Evolutionary conservation across 2,797 vertebrate genomes (phyloP).

Genomic region (Sus cebifrons): DNA sequence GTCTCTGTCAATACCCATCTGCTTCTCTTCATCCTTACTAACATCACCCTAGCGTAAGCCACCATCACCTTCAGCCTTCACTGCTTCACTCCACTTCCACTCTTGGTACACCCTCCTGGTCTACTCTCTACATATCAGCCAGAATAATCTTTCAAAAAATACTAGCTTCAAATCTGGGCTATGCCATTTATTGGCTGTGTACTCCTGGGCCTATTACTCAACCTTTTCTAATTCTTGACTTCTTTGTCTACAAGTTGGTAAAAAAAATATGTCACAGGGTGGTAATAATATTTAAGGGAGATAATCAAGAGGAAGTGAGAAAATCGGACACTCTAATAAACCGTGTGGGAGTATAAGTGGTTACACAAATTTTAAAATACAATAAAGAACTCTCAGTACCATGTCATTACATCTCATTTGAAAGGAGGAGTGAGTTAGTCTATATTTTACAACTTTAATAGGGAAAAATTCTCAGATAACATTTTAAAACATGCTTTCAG

Average conservation of each 20-base stretch:
- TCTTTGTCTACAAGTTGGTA: constrained; percentile 17
- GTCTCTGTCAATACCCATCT: background rate
- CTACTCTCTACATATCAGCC: background rate
- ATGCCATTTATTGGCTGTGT: background rate
- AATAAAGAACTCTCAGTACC: background rate
- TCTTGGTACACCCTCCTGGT: background rate
- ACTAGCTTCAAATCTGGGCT: background rate
- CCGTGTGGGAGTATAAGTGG: background rate
- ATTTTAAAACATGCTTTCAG: background rate
- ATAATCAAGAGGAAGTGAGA: constrained; percentile 36
- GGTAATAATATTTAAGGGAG: constrained; percentile 24
- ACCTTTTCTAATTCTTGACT: constrained; percentile 4
- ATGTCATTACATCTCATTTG: background rate
- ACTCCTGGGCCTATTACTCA: background rate
- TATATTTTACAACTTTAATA: constrained; percentile 1
- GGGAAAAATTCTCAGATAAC: background rate
- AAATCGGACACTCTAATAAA: background rate
- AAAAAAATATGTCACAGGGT: background rate
- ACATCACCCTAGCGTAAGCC: background rate
- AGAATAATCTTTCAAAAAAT: background rate
- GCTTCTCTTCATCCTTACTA: background rate
- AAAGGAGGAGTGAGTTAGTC: constrained; percentile 39
- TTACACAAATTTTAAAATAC: constrained; percentile 46
- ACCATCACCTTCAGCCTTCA: background rate
- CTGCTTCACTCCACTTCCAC: no score